These are phyloP conservation scores for Dorcus parallelipipedus DNA, from an alignment of 2,888 invertebrate genomes.

Conservation along the genomic window DNA sequence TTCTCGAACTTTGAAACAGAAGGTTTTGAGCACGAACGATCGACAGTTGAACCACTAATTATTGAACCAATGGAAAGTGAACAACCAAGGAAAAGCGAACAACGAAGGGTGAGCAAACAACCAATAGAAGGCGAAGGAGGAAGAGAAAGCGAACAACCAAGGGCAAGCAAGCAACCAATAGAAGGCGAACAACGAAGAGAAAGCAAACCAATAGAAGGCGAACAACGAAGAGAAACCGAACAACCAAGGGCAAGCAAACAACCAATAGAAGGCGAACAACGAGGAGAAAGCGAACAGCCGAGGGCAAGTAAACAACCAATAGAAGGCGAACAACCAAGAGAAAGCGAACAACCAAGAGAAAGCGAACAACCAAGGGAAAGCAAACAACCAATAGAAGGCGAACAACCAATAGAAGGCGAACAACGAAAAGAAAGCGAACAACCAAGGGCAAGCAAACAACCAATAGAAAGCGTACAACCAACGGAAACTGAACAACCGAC, in stretches of 20 bases:
- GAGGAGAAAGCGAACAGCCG: no score
- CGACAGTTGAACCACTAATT: background rate
- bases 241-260: background rate
- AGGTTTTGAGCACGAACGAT: background rate
- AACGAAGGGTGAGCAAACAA: background rate
- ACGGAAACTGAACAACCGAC: no score
- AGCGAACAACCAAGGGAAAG: background rate
- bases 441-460: background rate
- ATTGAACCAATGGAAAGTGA: background rate
- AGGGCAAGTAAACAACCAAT: no score
- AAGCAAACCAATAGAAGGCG: background rate
- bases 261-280: background rate
- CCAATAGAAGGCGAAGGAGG: background rate
- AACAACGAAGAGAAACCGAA: background rate
- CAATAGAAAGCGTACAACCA: background rate
- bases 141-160: background rate
- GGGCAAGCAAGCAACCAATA: background rate
- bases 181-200: background rate
- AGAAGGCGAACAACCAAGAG: background rate
- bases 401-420: background rate
- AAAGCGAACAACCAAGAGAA: background rate
- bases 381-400: background rate
- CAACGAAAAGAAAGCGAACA: background rate
- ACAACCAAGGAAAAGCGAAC: background rate
- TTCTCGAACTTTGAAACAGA: no score